Conservation (phyloP, 2,888 invertebrate species). For the Ichneumoninae sp. region DNA sequence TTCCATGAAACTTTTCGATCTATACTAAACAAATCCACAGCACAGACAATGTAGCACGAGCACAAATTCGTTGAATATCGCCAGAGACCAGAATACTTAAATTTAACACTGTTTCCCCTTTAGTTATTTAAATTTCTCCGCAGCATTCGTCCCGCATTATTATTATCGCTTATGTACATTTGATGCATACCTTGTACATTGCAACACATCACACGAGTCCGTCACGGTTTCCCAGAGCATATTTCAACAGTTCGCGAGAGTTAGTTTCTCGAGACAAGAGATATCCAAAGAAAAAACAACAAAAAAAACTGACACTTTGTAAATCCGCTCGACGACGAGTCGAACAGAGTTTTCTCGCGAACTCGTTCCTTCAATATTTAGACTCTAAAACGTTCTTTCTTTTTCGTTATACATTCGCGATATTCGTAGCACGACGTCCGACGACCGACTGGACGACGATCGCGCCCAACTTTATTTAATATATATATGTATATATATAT, state of each 20-base stretch:
- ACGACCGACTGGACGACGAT: constrained; percentile 28
- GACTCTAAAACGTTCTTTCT: background rate
- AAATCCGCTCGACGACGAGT: constrained; percentile 32
- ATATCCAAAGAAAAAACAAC: background rate
- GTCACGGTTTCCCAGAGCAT: constrained; percentile 83
- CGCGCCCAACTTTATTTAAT: background rate
- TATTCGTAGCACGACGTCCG: constrained; percentile 5
- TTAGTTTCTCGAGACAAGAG: constrained; percentile 27
- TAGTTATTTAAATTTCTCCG: constrained; percentile 3
- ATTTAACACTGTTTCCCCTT: constrained; percentile 12
- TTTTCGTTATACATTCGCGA: background rate
- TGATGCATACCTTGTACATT: constrained; percentile 84
- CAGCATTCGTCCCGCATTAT: background rate
- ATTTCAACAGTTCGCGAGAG: constrained; percentile 33
- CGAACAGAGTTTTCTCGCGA: background rate
- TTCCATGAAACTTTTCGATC: background rate
- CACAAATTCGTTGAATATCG: constrained; percentile 19
- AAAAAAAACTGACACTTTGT: constrained; percentile 39
- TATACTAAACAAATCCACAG: background rate
- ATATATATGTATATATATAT: background rate
- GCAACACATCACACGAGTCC: constrained; percentile 83
- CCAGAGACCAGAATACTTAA: constrained; percentile 2
- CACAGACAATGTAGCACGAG: constrained; percentile 1
- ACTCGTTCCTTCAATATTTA: background rate
- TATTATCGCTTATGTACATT: constrained; percentile 19